Evolutionary conservation across 2,797 vertebrate species (phyloP).

Genomic region (Falco biarmicus): DNA sequence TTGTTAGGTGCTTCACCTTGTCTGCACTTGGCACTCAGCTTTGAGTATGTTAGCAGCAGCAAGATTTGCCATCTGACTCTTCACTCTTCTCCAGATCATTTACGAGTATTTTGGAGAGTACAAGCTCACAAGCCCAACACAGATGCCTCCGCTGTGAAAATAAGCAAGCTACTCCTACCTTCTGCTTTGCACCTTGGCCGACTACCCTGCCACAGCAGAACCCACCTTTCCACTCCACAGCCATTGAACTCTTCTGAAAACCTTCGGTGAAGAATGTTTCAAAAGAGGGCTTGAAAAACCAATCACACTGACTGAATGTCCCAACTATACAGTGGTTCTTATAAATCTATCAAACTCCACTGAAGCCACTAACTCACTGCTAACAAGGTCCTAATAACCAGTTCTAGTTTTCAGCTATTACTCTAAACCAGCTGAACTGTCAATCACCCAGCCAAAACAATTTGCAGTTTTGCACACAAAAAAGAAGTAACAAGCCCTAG

Average conservation of each 20-base stretch:
- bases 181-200: background rate
- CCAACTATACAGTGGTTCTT: background rate
- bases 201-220: background rate
- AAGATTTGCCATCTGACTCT: background rate
- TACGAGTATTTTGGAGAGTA: background rate
- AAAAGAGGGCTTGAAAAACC: background rate
- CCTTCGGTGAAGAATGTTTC: background rate
- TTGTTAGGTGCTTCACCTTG: background rate
- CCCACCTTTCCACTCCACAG: fast-evolving
- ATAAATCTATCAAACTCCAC: background rate
- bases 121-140: background rate
- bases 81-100: background rate
- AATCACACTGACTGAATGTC: background rate
- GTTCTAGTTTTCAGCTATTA: slow-evolving; percentile 5
- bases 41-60: background rate
- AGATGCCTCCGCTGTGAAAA: background rate
- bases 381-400: background rate
- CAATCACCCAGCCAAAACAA: slow-evolving; percentile 38
- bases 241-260: background rate
- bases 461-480: slow-evolving; percentile 17
- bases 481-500: background rate
- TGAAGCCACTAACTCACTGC: background rate
- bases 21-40: background rate
- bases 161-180: background rate
- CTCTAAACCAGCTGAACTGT: background rate